A percentile compares a stretch with the other conserved stretches of the same genome.
These are phyloP conservation scores for Eptatretus burgeri DNA, from an alignment of 2,113 vertebrate species.

Conservation along the genomic window DNA sequence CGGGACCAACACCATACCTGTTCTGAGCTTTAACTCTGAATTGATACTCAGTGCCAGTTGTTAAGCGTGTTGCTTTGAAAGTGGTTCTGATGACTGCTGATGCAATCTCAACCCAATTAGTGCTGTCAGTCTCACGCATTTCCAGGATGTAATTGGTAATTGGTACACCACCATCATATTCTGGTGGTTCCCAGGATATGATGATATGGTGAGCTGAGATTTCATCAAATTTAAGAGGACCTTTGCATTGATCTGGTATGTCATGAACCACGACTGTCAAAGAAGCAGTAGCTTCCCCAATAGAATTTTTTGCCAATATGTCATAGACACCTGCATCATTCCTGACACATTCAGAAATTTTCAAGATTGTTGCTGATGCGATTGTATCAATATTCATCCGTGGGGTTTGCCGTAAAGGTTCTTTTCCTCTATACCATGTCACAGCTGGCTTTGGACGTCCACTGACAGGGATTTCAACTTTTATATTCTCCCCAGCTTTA, in stretches of 20 bases:
- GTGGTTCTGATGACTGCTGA: constrained; percentile 55
- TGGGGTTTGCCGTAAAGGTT: constrained; percentile 50
- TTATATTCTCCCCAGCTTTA: constrained; percentile 71
- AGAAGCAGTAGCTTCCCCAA: constrained; percentile 52
- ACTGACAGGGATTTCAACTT: constrained; percentile 72
- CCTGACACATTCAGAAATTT: constrained; percentile 47
- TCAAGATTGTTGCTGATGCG: constrained; percentile 42
- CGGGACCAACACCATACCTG: constrained; percentile 55
- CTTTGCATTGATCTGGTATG: constrained; percentile 67
- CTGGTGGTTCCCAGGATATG: constrained; percentile 68
- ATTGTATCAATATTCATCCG: constrained; percentile 51
- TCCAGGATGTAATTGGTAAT: constrained; percentile 76
- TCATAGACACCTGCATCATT: constrained; percentile 48
- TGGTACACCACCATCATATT: constrained; percentile 82
- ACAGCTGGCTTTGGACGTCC: constrained; percentile 63
- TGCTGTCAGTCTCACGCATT: constrained; percentile 57
- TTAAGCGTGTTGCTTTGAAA: constrained; percentile 58
- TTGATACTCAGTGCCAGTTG: constrained; percentile 65
- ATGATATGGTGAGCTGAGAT: constrained; percentile 45
- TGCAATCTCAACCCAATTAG: constrained; percentile 54
- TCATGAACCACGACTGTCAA: constrained; percentile 68
- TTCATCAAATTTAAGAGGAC: constrained; percentile 67
- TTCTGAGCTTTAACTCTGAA: constrained; percentile 91
- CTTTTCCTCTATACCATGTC: constrained; percentile 69
- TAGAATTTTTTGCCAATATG: constrained; percentile 56